Conservation (phyloP, 2,797 vertebrate genomes). For the Gymnodraco acuticeps region DNA sequence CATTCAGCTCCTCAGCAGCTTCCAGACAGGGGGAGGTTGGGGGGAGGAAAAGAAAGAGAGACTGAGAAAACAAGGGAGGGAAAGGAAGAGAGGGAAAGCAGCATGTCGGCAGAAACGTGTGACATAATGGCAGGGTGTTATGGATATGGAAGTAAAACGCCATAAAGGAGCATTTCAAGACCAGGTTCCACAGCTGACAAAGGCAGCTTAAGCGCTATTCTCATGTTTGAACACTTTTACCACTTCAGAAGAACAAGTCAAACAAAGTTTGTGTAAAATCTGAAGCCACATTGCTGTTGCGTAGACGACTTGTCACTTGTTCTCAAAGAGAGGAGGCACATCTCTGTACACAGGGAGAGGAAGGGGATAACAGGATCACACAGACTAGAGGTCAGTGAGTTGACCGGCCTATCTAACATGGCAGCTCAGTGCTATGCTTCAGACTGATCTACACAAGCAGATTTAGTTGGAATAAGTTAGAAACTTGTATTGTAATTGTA, state of each 20-base stretch:
- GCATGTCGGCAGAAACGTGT: slow-evolving; percentile 56
- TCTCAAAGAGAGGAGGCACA: neutral
- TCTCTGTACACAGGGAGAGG: neutral
- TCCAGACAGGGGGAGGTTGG: slow-evolving; percentile 66
- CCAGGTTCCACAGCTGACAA: slow-evolving; percentile 35
- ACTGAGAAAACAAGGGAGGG: slow-evolving; percentile 64
- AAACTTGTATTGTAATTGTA: neutral
- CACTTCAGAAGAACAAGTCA: neutral
- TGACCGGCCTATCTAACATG: slow-evolving; percentile 20
- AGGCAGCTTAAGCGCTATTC: neutral
- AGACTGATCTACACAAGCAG: neutral
- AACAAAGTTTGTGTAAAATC: slow-evolving; percentile 6
- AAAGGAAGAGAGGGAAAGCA: slow-evolving; percentile 46
- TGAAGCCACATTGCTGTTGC: neutral
- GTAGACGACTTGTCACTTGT: neutral
- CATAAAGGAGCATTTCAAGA: slow-evolving; percentile 15
- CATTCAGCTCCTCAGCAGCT: slow-evolving; percentile 72
- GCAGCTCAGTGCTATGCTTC: neutral
- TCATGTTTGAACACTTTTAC: neutral
- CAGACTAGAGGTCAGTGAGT: slow-evolving; percentile 38
- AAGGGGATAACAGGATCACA: neutral
- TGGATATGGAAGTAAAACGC: slow-evolving; percentile 33
- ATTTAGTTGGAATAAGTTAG: neutral
- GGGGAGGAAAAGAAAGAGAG: slow-evolving; percentile 60
- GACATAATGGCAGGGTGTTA: slow-evolving; percentile 61